Evolutionary conservation across 2,113 vertebrate genomes (phyloP), one percentile per base, ranked within the genome.

Genomic region (Monopterus albus): DNA sequence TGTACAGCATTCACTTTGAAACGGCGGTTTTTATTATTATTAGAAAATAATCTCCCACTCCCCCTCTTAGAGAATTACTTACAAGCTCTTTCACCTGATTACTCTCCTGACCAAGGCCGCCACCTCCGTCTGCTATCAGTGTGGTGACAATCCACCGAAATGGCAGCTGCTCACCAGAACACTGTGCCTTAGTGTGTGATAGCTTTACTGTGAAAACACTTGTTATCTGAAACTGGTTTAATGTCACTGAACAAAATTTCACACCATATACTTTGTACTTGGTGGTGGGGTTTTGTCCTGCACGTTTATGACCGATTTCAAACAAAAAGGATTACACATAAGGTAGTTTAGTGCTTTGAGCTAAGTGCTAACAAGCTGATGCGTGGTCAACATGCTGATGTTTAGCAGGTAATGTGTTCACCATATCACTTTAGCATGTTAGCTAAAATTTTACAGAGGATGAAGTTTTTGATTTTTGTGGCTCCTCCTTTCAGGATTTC

Each of bases 81-180:
- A 33, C 9, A 40, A 13, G 56, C 38, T 78, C 75, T 81, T 81
- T 91, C 67, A 84, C 82, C 78, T 63, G 35, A 40, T 88, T 79
- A 65, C 55, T 65, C 84, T 77, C 78, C 36, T 47, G 31, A 73
- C 63, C 87, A 90, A 91, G 90, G 90, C 66, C 84, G 45, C 52
- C 14, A 28, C 35, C 43, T 53, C 53, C 61, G 26, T 50, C 31
- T 81, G 79, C 70, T 89, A 88, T 88, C 86, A 72, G 69, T 9
- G 20, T 2, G 49, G 25, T 72, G 61, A 40, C 52, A 42, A 20
- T 66, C 31, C 75, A 40, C 39, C 67, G 55, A 50, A 40, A 66
- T 45, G 63, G 66, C 61, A 57, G 55, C 14, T 17, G 50, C 49
- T 52, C 55, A 58, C n/a, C 59, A 74, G 82, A 64, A 84, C 84